Evolutionary conservation across 2,888 invertebrate genomes (phyloP), one percentile per base, ranked within the genome.

Genomic region (Andrena trimmerana): DNA sequence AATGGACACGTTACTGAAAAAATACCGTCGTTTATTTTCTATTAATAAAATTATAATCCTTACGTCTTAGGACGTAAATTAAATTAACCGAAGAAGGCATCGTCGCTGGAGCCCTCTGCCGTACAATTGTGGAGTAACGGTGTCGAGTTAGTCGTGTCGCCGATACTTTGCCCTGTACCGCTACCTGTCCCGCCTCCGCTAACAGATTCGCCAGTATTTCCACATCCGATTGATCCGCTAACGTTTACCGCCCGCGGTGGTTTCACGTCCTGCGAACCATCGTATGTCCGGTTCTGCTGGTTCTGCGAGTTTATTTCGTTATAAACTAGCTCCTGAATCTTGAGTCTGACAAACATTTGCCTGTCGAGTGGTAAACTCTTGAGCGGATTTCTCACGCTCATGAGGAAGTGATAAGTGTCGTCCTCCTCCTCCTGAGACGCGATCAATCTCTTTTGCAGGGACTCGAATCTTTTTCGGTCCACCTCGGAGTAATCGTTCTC

Each of bases 381-480:
- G 62, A 91, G 50, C 0, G 91, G 91, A 65, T 89, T 91, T 20
- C 91, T 80, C 0, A 91, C 89, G 79, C 91, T 91, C 91, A 91
- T 91, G 1, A 91, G 86, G 65, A 91, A 91, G 62, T 91, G 91
- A 78, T 91, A 91, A 59, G 91, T 91, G 54, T 91, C 91, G 77
- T 91, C 91, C 20, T 90, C 90, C 29, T 91, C 89, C 24, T 91
- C 90, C 57, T 86, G 81, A 0, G 81, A 82, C 2, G 79, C 73
- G 52, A 83, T 80, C 50, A 89, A 29, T 13, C 90, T 86, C 54
- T 90, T 89, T 8, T 89, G 90, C 5, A 84, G 54, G 24, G 79
- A 81, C 63, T 90, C 91, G 81, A 86, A 89, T 36, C 91, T 83
- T 59, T 90, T 90, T 1, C 91, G 84, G 2, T 91, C 91, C n/a